phyloP scores from a whole-genome alignment of 1,140 invertebrate species.

The Dicyema japonicum region DNA sequence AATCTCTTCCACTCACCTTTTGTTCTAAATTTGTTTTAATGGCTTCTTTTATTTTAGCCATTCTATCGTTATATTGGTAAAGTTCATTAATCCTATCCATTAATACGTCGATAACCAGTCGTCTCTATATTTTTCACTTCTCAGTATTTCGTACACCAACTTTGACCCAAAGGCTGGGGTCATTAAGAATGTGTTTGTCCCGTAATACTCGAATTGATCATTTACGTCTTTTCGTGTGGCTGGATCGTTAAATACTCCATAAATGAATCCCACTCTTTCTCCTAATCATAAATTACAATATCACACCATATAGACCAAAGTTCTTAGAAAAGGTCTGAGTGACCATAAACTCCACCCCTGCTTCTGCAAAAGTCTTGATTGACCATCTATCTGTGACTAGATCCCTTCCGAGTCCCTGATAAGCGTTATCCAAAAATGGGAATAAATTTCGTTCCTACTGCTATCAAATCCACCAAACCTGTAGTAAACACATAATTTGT shows the following conservation, averaged over 20 bases:
- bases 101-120: too few species aligned
- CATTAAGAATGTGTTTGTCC: background rate
- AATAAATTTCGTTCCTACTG: conserved; percentile 39
- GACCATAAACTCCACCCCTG: conserved; percentile 55
- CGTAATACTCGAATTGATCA: too few species aligned
- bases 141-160: background rate
- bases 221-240: too few species aligned
- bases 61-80: too few species aligned
- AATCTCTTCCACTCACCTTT: too few species aligned
- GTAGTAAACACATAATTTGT: conserved; percentile 13
- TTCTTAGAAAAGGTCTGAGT: conserved; percentile 95
- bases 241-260: too few species aligned
- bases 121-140: too few species aligned
- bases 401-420: conserved; percentile 83
- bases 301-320: conserved; percentile 70
- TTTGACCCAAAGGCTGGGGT: background rate
- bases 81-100: too few species aligned
- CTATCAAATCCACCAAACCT: too few species aligned
- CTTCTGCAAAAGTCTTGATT: conserved; percentile 25
- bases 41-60: too few species aligned
- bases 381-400: conserved; percentile 59
- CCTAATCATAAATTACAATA: conserved; percentile 2
- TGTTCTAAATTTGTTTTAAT: too few species aligned
- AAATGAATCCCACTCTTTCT: too few species aligned
- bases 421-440: conserved; percentile 73